Conservation (phyloP, 2,797 vertebrate genomes). For the Toxotes lorentzi region DNA sequence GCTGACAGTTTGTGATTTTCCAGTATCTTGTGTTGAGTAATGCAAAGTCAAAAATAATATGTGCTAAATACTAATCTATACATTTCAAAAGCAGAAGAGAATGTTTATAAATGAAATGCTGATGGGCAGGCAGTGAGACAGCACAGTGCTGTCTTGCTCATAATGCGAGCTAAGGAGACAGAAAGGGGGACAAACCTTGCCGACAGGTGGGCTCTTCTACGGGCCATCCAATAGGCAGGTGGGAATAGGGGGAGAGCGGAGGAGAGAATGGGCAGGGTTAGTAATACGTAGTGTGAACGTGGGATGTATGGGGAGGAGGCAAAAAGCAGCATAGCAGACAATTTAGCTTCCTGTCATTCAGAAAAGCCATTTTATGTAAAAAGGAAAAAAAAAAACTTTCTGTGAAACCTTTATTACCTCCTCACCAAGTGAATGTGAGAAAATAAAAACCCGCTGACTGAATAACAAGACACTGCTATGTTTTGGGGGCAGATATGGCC, state of each 20-base stretch:
- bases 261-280: constrained; percentile 84
- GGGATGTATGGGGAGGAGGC: constrained; percentile 33
- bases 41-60: background rate
- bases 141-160: constrained; percentile 73
- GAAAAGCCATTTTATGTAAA: background rate
- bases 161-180: constrained; percentile 82
- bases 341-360: constrained; percentile 13
- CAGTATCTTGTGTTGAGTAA: background rate
- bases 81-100: constrained; percentile 25
- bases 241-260: constrained; percentile 84
- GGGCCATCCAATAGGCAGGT: constrained; percentile 85
- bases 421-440: constrained; percentile 1
- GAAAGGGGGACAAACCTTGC: constrained; percentile 89
- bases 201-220: constrained; percentile 87
- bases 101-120: constrained; percentile 67
- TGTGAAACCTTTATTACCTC: background rate
- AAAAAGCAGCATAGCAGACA: constrained; percentile 22
- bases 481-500: background rate
- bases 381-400: background rate
- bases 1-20: background rate
- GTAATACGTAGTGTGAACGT: constrained; percentile 68
- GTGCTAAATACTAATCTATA: constrained; percentile 1
- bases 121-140: constrained; percentile 78
- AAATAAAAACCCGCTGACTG: background rate
- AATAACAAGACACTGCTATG: background rate